Evolutionary conservation across 2,113 vertebrate species (phyloP).

Genomic region (Rafetus swinhoei): DNA sequence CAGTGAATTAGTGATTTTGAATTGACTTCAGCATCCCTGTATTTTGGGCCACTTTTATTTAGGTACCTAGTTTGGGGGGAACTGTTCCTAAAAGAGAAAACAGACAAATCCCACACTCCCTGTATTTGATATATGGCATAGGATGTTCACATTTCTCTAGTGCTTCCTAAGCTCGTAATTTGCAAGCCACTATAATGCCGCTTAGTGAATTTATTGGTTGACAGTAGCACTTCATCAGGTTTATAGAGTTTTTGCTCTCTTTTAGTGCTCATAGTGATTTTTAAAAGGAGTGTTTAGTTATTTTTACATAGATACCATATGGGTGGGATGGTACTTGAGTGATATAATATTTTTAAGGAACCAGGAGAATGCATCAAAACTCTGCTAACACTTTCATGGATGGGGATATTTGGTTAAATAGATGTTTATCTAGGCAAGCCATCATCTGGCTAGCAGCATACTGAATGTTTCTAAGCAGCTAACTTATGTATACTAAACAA

Average conservation of each 20-base stretch:
- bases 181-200: conserved; percentile 69
- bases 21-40: not conserved
- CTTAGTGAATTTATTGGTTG: conserved; percentile 71
- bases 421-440: conserved; percentile 84
- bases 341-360: conserved; percentile 73
- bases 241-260: conserved; percentile 67
- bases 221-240: conserved; percentile 68
- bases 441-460: conserved; percentile 81
- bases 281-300: conserved; percentile 51
- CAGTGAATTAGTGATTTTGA: not conserved
- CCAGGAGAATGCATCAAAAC: conserved; percentile 73
- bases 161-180: conserved; percentile 62
- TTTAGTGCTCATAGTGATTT: conserved; percentile 63
- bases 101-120: conserved; percentile 25
- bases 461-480: conserved; percentile 83
- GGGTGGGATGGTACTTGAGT: conserved; percentile 43
- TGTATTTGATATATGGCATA: conserved; percentile 50
- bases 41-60: fast-evolving
- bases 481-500: conserved; percentile 86
- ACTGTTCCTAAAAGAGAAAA: not conserved
- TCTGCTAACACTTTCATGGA: conserved; percentile 70
- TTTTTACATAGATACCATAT: conserved; percentile 58
- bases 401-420: conserved; percentile 79
- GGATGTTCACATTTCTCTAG: conserved; percentile 55
- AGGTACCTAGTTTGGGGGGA: not conserved